phyloP scores from a whole-genome alignment of 2,888 invertebrate species.

The Perdita meconis region DNA sequence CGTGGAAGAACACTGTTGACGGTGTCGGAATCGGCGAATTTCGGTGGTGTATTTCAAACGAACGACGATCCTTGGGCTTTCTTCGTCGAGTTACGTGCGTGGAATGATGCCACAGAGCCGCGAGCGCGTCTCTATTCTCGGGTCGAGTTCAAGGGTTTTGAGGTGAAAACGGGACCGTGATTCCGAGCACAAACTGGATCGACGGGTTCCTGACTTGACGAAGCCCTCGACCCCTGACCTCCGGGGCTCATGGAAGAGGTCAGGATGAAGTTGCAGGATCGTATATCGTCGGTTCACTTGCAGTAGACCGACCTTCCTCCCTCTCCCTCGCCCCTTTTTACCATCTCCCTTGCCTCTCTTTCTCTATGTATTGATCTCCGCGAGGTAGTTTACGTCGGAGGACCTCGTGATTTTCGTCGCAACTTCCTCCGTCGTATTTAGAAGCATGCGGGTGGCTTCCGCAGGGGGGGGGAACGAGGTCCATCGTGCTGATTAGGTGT shows the following conservation, averaged over 20 bases:
- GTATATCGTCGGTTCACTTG: slow-evolving; percentile 59
- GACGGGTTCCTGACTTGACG: slow-evolving; percentile 78
- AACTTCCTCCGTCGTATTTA: slow-evolving; percentile 10
- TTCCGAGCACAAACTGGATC: slow-evolving; percentile 76
- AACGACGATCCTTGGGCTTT: slow-evolving; percentile 52
- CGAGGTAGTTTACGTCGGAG: slow-evolving; percentile 52
- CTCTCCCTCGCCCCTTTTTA: slow-evolving; percentile 21
- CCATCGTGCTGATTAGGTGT: not conserved
- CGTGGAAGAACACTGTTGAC: not conserved
- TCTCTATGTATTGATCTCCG: slow-evolving; percentile 58
- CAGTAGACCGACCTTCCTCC: slow-evolving; percentile 46
- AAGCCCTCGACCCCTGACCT: slow-evolving; percentile 77
- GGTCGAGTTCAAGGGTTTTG: slow-evolving; percentile 75
- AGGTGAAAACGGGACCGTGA: slow-evolving; percentile 75
- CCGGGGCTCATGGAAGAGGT: slow-evolving; percentile 62
- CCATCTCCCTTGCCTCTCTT: slow-evolving; percentile 18
- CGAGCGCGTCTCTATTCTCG: slow-evolving; percentile 43
- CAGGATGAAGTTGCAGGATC: slow-evolving; percentile 67
- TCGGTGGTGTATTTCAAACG: slow-evolving; percentile 47
- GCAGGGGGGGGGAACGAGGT: not conserved
- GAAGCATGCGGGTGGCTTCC: not conserved
- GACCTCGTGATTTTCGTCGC: slow-evolving; percentile 43
- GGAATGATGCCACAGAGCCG: slow-evolving; percentile 56
- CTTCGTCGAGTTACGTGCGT: slow-evolving; percentile 58
- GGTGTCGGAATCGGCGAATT: slow-evolving; percentile 1